Evolutionary conservation across 2,113 vertebrate genomes (phyloP), one percentile per base, ranked within the genome.

Genomic region (Plectropomus leopardus): DNA sequence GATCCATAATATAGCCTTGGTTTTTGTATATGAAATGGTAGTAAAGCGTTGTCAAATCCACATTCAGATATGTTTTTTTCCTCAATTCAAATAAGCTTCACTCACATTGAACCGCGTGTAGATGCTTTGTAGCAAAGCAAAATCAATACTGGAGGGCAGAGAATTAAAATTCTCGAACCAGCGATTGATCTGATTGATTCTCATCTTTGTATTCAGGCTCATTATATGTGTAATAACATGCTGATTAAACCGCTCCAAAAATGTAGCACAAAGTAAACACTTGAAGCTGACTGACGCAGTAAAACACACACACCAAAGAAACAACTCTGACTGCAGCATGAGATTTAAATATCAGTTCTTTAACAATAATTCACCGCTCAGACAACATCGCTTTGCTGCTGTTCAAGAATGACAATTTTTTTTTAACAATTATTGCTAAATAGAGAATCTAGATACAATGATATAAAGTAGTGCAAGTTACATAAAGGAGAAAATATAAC

Each of bases 1-100:
- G 10, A 32, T 76, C 54, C 40, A 60, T 67, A 34, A 76, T 67
- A 21, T 58, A 69, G 24, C 10, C 0, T 28, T 72, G 24, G 70
- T 74, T 44, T 74, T 48, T 21, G 5, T 48, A 16, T 4, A 23
- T 48, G 9, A 42, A 76, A 67, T 30, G 9, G 36, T 54, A 3
- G 24, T 28, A 23, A 66, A 57, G 17, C 11, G 36, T 28, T 28
- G 0, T 72, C 16, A 45, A 13, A 50, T 66, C 24, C 26, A 60
- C 36, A 51, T 73, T 70, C 4, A 24, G 24, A 63, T 76, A n/a
- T 51, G 23, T 30, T 4, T 45, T 58, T 26, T 67, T 61, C 26
- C 4, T 9, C 4, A 0, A 23, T 50, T 64, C 0, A 42, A 45
- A 48, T 42, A 14, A 34, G 23, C 40, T 47, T 53, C 4, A 2